Conservation (phyloP, 2,113 vertebrate genomes). For the Microtus ochrogaster region DNA sequence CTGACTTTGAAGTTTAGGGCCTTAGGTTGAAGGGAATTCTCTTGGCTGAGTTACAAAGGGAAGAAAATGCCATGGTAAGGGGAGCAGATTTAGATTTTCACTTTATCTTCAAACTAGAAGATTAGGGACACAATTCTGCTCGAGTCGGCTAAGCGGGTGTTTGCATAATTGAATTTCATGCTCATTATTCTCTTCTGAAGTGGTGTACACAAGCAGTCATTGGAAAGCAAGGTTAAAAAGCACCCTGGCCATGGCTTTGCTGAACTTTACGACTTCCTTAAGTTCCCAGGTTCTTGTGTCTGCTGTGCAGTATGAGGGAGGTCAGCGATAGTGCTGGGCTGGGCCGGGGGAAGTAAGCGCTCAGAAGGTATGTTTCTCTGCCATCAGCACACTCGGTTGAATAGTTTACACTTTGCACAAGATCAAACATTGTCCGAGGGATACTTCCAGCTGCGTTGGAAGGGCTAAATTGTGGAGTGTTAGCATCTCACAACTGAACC, state of each 20-base stretch:
- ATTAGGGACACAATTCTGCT: conserved; percentile 93
- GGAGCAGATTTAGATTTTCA: conserved; percentile 79
- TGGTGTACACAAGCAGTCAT: conserved; percentile 95
- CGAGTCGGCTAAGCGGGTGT: conserved; percentile 89
- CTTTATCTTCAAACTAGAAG: conserved; percentile 87
- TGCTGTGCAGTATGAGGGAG: accelerated
- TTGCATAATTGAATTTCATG: conserved; percentile 96
- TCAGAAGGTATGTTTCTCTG: neutral
- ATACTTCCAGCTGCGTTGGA: neutral
- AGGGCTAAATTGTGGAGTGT: neutral
- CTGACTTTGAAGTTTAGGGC: conserved; percentile 78
- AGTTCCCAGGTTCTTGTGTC: conserved; percentile 14
- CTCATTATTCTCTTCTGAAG: conserved; percentile 95
- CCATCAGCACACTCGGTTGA: neutral
- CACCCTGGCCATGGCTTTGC: conserved; percentile 86
- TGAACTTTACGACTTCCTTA: conserved; percentile 84
- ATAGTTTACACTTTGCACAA: neutral
- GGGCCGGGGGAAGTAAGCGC: accelerated
- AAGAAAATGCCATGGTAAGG: conserved; percentile 80
- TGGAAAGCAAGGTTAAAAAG: conserved; percentile 89
- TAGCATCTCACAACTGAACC: neutral
- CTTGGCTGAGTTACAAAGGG: conserved; percentile 80
- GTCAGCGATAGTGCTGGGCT: neutral
- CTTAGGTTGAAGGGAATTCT: conserved; percentile 75
- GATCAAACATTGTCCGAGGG: neutral